phyloP scores from a whole-genome alignment of 2,888 invertebrate genomes.

The Charanyca ferruginea region DNA sequence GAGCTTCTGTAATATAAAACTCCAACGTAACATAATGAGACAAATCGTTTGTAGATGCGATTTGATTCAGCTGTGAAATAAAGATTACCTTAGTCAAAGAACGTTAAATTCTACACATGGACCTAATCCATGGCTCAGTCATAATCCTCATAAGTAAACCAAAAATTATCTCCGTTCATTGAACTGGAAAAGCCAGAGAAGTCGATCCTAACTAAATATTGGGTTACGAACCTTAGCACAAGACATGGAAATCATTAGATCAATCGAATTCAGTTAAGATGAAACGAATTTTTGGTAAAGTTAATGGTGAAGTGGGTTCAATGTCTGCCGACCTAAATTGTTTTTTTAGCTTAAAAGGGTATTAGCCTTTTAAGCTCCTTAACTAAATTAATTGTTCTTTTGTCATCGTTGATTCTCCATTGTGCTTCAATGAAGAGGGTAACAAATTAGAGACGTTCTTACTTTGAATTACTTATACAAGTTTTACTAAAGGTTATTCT shows the following conservation, averaged over 20 bases:
- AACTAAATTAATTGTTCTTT: conserved; percentile 21
- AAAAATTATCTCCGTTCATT: conserved; percentile 28
- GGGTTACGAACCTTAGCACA: conserved; percentile 23
- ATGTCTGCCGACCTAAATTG: conserved; percentile 23
- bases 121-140: neutral
- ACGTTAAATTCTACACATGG: neutral
- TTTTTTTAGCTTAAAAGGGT: conserved; percentile 8
- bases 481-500: neutral
- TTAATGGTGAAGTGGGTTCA: conserved; percentile 28
- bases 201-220: conserved; percentile 26
- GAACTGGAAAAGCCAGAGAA: conserved; percentile 25
- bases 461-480: neutral
- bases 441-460: neutral
- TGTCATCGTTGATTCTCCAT: conserved; percentile 10
- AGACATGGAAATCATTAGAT: conserved; percentile 42
- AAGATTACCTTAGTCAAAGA: conserved; percentile 17
- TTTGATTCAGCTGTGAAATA: no score
- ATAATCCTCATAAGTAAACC: conserved; percentile 1
- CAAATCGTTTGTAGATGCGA: neutral
- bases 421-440: neutral
- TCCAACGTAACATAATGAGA: no score
- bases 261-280: conserved; percentile 34
- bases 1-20: neutral
- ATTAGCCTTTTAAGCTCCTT: conserved; percentile 14
- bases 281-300: conserved; percentile 28